These are phyloP conservation scores for Rhinogobio ventralis DNA, from an alignment of 2,797 vertebrate species.

Conservation along the genomic window DNA sequence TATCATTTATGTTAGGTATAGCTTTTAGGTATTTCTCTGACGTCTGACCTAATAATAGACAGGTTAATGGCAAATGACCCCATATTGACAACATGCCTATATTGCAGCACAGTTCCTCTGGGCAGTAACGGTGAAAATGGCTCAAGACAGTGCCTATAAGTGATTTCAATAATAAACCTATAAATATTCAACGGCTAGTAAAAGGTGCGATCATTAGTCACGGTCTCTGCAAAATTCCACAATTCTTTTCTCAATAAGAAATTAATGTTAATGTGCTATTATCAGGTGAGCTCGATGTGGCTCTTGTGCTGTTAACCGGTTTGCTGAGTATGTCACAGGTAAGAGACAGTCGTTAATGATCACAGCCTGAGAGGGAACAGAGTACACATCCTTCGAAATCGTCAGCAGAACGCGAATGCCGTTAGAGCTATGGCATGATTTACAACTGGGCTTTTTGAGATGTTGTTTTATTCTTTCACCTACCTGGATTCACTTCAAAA, in stretches of 20 bases:
- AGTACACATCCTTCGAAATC: background rate
- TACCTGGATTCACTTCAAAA: background rate
- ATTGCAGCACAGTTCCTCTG: background rate
- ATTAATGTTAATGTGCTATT: background rate
- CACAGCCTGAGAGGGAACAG: background rate
- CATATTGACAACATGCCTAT: background rate
- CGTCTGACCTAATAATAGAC: background rate
- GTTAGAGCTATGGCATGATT: background rate
- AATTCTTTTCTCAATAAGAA: background rate
- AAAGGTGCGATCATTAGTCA: background rate
- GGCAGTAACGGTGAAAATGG: background rate
- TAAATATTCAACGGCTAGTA: background rate
- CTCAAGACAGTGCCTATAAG: background rate
- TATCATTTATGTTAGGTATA: background rate
- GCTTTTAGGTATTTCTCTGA: background rate
- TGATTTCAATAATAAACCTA: background rate
- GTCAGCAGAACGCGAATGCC: background rate
- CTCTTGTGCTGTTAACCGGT: background rate
- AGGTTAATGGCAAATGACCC: background rate
- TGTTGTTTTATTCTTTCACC: background rate
- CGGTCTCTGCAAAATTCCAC: background rate
- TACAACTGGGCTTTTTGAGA: background rate
- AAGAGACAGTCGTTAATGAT: conserved; percentile 16
- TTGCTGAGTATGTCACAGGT: background rate
- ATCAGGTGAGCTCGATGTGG: background rate